Evolutionary conservation across 53 echinoderm and acorn worm genomes (phyloP), one percentile per base, ranked within the genome.

Genomic region (Paracentrotus lividus): DNA sequence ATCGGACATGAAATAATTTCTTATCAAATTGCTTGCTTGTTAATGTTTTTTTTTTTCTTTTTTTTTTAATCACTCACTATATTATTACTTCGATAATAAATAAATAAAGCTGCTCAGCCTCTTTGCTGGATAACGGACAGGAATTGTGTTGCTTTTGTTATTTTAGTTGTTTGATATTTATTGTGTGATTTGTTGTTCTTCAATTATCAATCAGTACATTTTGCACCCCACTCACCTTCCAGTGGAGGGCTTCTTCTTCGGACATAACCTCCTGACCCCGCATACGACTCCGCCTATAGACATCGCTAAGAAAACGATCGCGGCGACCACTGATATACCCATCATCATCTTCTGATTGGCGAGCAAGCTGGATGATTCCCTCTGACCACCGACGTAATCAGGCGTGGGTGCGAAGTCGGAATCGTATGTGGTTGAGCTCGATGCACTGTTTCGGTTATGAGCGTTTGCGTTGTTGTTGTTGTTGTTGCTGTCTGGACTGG

Each of bases 231-330:
- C 85, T 90, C 66, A 90, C 90, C 90, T 90, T 24, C 14, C 66
- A 42, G 21, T 67, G 43, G 42, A 67, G 43, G 42, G 90, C 47
- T 90, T 61, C 49, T 65, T 65, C 66, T 42, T 64, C 27, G 64
- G 90, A 44, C 64, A 90, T 10, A 61, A 26, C 67, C 26, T 90
- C 64, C 66, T 42, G 66, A 61, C 64, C 43, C 42, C 64, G 33
- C 90, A 90, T 42, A 61, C n/a, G 42, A 66, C 90, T 47, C 90
- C 90, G 67, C 67, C 43, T 24, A 90, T 65, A 9, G 66, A 40
- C 64, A 90, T 64, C n/a, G 49, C 49, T 13, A 90, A 31, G 40
- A 90, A 90, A 9, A 90, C 90, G 90, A 65, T 6, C 26, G 66
- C 90, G 26, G 90, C 90, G 14, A 23, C 45, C 64, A 23, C 61